A percentile compares a stretch with the other conserved stretches of the same genome.
Conservation (phyloP, 2,888 invertebrate species). For the Alentia gelatinosa region DNA sequence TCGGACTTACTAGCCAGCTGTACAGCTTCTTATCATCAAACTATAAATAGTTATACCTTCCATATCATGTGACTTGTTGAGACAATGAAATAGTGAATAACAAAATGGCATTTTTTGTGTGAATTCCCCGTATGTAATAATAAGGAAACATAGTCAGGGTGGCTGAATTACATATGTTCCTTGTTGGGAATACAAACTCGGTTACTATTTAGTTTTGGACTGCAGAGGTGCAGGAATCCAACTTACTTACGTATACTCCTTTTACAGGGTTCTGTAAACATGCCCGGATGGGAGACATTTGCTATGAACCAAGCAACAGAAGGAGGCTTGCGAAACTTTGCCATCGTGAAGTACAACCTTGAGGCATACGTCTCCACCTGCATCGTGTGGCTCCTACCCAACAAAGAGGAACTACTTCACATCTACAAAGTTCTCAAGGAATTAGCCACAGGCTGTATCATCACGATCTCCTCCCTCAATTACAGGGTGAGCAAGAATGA, state of each 20-base stretch:
- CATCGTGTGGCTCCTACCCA: background rate
- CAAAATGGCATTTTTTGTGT: no score
- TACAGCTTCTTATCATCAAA: no score
- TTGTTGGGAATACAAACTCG: no score
- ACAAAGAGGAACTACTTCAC: background rate
- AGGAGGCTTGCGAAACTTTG: background rate
- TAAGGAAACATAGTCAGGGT: no score
- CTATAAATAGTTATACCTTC: no score
- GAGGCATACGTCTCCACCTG: background rate
- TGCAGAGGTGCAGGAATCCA: no score
- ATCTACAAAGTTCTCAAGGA: background rate
- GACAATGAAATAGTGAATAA: no score
- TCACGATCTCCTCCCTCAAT: background rate
- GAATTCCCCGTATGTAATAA: no score
- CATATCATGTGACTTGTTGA: no score
- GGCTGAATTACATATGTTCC: no score
- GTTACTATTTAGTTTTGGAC: no score
- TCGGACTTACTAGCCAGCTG: no score
- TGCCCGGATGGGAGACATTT: background rate
- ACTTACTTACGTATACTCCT: background rate
- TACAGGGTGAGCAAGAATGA: slow-evolving; percentile 13
- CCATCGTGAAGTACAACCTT: background rate
- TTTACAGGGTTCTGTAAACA: background rate
- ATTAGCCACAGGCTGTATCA: background rate
- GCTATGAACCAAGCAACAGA: background rate